Evolutionary conservation across 2,888 invertebrate genomes (phyloP).

Genomic region (Cephus rjabovi): DNA sequence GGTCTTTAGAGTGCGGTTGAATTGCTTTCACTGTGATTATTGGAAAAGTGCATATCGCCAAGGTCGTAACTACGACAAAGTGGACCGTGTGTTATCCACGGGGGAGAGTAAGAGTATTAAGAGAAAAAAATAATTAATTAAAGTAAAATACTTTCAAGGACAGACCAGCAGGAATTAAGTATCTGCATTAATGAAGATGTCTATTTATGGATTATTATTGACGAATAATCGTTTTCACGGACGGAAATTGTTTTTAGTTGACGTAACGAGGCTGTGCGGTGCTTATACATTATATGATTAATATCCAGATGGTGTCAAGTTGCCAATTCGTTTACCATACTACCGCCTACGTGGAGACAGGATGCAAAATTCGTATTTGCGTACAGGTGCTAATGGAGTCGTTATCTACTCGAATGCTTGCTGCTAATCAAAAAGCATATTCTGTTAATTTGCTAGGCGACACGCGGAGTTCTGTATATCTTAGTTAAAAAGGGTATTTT

Average conservation of each 20-base stretch:
- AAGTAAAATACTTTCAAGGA: not conserved
- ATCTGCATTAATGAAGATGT: not conserved
- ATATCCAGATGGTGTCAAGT: not conserved
- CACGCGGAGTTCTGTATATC: not conserved
- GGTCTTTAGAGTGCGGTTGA: conserved; percentile 56
- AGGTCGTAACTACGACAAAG: conserved; percentile 33
- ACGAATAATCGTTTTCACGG: not conserved
- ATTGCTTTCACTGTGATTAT: conserved; percentile 58
- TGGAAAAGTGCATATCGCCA: conserved; percentile 54
- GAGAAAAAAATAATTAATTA: not conserved
- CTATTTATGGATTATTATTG: not conserved
- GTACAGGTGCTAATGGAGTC: not conserved
- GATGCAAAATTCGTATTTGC: not conserved
- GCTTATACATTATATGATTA: not conserved
- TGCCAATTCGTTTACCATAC: not conserved
- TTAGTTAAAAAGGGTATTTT: not conserved
- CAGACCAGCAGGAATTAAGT: not conserved
- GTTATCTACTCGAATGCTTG: not conserved
- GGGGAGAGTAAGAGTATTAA: not conserved
- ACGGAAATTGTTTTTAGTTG: not conserved
- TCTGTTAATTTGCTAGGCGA: not conserved
- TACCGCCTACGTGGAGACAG: not conserved
- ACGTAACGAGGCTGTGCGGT: not conserved
- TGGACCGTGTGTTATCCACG: not conserved
- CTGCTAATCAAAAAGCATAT: not conserved